Evolutionary conservation across 1,140 invertebrate genomes (phyloP).

Genomic region (Globodera ellingtonae): DNA sequence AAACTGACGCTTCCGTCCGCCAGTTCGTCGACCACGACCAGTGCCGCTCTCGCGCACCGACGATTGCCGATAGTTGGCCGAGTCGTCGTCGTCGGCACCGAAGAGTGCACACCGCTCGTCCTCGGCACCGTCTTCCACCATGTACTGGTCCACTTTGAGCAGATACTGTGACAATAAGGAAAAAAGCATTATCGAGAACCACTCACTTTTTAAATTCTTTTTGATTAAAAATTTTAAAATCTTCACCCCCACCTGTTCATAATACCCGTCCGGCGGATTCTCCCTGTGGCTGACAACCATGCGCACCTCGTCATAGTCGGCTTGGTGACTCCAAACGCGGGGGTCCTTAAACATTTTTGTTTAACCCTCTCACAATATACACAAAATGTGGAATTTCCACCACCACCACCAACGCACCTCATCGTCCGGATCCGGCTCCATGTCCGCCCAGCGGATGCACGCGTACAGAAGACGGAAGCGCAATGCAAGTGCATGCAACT

Average conservation of each 20-base stretch:
- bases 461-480: conserved; percentile 45
- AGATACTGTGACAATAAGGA: conserved; percentile 39
- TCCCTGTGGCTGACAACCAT: conserved; percentile 45
- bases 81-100: conserved; percentile 34
- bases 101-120: not conserved
- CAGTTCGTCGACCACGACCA: conserved; percentile 10
- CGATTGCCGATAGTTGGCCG: conserved; percentile 24
- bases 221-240: not conserved
- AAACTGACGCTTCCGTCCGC: not conserved
- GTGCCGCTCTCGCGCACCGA: conserved; percentile 18
- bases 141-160: conserved; percentile 42
- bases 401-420: conserved; percentile 22
- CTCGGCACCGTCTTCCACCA: conserved; percentile 34
- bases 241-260: conserved; percentile 29
- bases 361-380: conserved; percentile 2
- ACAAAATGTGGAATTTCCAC: not conserved
- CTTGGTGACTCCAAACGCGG: conserved; percentile 46
- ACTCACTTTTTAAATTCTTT: too few relatives aligned
- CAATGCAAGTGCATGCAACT: conserved; percentile 47
- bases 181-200: not conserved
- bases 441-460: conserved; percentile 49
- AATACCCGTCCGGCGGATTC: conserved; percentile 53
- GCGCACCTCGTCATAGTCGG: conserved; percentile 48
- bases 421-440: conserved; percentile 47
- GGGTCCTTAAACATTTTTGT: conserved; percentile 35